Conservation (phyloP, 2,888 invertebrate genomes). For the Rambutsinella grinnellia region DNA sequence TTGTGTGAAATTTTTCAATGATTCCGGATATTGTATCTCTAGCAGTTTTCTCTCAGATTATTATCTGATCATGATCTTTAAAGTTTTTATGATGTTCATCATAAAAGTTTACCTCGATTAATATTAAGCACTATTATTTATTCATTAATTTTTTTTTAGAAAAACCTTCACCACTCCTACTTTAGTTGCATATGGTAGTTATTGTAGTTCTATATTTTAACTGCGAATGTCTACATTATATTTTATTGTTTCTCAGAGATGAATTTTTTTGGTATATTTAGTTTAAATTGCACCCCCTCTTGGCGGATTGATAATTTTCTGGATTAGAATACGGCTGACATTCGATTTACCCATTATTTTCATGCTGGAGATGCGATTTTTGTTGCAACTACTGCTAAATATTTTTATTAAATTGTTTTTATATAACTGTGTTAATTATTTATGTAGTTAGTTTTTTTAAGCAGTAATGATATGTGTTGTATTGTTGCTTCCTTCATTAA, state of each 20-base stretch:
- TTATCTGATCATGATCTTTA: no score
- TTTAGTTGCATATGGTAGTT: constrained; percentile 5
- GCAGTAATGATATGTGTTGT: constrained; percentile 22
- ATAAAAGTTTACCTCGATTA: no score
- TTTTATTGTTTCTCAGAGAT: constrained; percentile 34
- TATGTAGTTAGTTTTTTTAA: no score
- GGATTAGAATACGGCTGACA: no score
- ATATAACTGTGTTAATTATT: no score
- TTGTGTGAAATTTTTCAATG: no score
- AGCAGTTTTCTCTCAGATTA: constrained; percentile 34
- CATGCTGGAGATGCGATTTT: neutral
- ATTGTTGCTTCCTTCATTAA: constrained; percentile 20
- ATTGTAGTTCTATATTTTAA: constrained; percentile 25
- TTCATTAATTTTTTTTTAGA: neutral
- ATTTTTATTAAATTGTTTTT: no score
- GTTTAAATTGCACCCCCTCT: no score
- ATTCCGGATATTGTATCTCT: constrained; percentile 55
- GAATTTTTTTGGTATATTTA: no score
- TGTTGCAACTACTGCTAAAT: no score
- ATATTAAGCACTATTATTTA: neutral
- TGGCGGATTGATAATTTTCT: no score
- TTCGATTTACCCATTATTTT: neutral
- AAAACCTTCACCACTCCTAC: constrained; percentile 1
- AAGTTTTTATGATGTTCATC: neutral
- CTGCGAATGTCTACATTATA: neutral